Evolutionary conservation across 2,797 vertebrate species (phyloP).

Genomic region (Phataginus tetradactyla): DNA sequence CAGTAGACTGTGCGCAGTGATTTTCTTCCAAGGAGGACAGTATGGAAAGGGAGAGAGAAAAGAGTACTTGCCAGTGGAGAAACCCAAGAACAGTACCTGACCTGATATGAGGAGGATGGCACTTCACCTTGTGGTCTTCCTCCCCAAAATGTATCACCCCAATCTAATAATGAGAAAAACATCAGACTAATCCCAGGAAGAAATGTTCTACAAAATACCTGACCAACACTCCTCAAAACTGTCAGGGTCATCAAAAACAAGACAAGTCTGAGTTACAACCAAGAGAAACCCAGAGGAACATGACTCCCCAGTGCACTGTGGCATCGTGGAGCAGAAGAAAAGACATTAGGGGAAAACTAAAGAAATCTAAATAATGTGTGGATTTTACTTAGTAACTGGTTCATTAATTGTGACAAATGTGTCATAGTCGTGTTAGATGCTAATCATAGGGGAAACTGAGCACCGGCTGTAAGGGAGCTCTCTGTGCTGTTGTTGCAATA

Average conservation of each 20-base stretch:
- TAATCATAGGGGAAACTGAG: background rate
- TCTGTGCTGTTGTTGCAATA: background rate
- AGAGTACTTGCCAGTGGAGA: background rate
- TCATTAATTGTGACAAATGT: background rate
- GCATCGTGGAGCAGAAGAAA: background rate
- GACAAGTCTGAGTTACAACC: background rate
- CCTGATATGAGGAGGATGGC: background rate
- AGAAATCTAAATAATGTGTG: background rate
- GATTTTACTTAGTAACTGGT: background rate
- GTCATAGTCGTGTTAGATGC: background rate
- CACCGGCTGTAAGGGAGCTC: background rate
- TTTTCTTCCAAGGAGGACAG: background rate
- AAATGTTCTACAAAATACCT: background rate
- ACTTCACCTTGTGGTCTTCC: background rate
- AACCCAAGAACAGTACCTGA: background rate
- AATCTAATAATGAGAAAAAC: background rate
- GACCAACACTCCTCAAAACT: background rate
- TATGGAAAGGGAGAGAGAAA: background rate
- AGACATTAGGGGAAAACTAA: background rate
- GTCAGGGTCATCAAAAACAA: background rate
- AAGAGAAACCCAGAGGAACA: background rate
- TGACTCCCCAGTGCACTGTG: fast-evolving
- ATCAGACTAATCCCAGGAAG: background rate
- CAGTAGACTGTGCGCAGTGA: background rate
- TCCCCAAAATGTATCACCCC: background rate